Base-by-base conservation (phyloP, 2,888 invertebrate species). In the Iselma pallidipennis region DNA sequence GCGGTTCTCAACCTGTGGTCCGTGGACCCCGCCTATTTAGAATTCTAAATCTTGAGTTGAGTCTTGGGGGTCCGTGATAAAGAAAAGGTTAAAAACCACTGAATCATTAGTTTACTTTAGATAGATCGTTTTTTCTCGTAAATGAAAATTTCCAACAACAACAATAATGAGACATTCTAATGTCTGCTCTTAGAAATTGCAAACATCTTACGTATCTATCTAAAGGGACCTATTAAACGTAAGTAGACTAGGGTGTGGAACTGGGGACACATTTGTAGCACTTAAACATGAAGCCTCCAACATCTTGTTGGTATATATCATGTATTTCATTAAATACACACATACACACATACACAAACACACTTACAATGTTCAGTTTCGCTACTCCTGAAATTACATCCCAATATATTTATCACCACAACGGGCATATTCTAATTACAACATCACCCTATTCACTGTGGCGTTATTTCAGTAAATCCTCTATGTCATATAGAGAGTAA, bases 161-260 rank as follows among this genome's bases (percentile, higher is more conserved):
- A 56, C 21, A 56, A 19, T 28, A 23, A 33, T 31, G 21, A 21
- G 33, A 45, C 31, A 37, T 12, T 31, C 12, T 23, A 37, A 21
- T 14, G 21, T 29, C 19, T 1, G n/a, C 48, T 7, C 28, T 49
- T 10, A 10, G 21, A 23, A 42, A 56, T 26, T 23, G 25, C 28
- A 49, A 29, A 33, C 42, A 16, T 49, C 25, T 48, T 52, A 48
- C 21, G 55, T 33, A 56, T 37, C 31, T 49, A 52, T 55, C 57
- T 59, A 14, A 28, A 19, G 55, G 57, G 59, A 63, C 53, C 59
- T 51, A 51, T 63, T 58, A 59, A 59, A 59, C 59, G 49, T 59
- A 63, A 63, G 56, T 59, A 57, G 53, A 49, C 63, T 50, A 57
- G 45, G 52, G 51, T 50, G 58, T 51, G 29, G 48, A 63, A 55